Conservation (phyloP, 30 jellyfish, hydroid and myxozoan species). For the Nemopilema nomurai region DNA sequence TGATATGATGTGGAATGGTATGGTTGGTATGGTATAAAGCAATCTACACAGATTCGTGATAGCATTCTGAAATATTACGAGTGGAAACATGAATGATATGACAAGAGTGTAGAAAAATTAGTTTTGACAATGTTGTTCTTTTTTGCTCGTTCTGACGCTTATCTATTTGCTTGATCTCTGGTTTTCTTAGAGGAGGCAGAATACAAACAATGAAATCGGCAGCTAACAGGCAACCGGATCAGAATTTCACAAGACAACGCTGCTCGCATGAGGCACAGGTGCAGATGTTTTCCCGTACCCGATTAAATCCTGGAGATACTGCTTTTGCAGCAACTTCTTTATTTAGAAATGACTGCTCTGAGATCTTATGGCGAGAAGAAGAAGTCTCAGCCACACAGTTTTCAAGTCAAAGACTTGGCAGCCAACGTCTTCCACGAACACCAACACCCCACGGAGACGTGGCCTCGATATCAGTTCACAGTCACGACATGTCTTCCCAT, state of each 20-base stretch:
- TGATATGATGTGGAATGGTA: neutral
- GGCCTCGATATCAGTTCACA: neutral
- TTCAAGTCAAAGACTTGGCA: neutral
- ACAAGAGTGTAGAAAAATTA: too few species aligned
- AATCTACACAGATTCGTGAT: too few species aligned
- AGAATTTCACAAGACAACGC: neutral
- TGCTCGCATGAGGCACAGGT: neutral
- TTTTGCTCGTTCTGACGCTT: too few species aligned
- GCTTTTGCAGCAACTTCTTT: neutral
- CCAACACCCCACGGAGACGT: neutral
- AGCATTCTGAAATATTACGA: too few species aligned
- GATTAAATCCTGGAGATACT: neutral
- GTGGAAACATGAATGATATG: too few species aligned
- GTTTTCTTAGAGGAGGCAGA: too few species aligned
- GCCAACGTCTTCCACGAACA: neutral
- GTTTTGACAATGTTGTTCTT: too few species aligned
- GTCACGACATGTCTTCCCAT: neutral
- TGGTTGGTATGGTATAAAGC: too few species aligned
- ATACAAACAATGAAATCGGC: too few species aligned
- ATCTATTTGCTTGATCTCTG: too few species aligned
- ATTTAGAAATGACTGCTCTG: neutral
- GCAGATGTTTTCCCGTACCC: neutral
- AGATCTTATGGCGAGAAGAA: neutral
- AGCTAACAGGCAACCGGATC: too few species aligned
- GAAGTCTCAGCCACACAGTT: neutral